Base-by-base conservation (phyloP, 2,113 vertebrate species). In the Myxocyprinus asiaticus region DNA sequence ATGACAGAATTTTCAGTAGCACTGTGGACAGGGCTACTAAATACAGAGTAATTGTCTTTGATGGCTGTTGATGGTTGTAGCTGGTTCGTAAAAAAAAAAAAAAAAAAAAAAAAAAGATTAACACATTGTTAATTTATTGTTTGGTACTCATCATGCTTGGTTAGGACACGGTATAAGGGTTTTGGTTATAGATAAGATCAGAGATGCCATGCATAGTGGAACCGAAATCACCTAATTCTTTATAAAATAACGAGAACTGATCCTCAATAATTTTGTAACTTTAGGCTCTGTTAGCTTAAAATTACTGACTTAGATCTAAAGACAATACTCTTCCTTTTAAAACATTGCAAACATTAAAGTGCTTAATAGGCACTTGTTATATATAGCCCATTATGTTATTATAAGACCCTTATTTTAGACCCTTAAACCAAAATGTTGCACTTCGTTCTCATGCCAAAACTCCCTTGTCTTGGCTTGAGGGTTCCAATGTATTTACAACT, bases 371-470 rank as follows among this genome's bases (percentile, higher is more conserved):
- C 22, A 1, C n/a, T n/a, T n/a, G n/a, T n/a, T n/a, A n/a, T 62
- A 61, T 74, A 63, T 74, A 74, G 72, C 45, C 59, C 45, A 74
- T 74, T 63, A 74, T 50, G 72, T 50, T 74, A 45, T 78, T 76
- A 73, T 73, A 50, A 79, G 65, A 64, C 66, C 67, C 73, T 80
- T 67, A 80, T 33, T 45, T 77, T 80, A 50, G 47, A 22, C 61
- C 50, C 67, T 77, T 68, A 83, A 75, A 80, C 78, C 72, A 50
- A 77, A 83, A 78, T 83, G 82, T 73, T 83, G 77, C 58, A 71
- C 73, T 72, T 75, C 53, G 4, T 47, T 63, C 75, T 69, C 56
- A 11, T 66, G 78, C 82, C 78, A 84, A 67, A 70, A 81, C 74
- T 73, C 74, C 75, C 78, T 63, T 47, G 74, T 50, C 64, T 81